phyloP scores from a whole-genome alignment of 2,888 invertebrate species.

The Sthenelais limicola region DNA sequence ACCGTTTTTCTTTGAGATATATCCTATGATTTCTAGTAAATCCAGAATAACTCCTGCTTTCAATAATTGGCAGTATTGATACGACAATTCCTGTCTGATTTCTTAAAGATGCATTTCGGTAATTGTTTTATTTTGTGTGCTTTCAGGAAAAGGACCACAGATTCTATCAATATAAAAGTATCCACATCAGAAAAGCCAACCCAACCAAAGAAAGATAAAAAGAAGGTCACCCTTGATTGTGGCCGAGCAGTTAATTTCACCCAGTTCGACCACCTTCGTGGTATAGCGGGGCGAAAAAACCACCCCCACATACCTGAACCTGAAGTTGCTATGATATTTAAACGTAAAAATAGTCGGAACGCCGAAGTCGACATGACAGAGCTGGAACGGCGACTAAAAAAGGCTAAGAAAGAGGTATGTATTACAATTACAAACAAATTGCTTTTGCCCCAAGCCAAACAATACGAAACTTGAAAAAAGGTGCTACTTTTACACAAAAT shows the following conservation, averaged over 20 bases:
- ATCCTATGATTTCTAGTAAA: too few species aligned
- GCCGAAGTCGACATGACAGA: constrained; percentile 68
- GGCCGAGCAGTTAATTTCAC: constrained; percentile 86
- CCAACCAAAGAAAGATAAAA: constrained; percentile 44
- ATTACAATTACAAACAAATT: not conserved
- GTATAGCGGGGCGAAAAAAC: constrained; percentile 85
- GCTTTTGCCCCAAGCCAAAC: too few species aligned
- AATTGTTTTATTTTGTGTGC: too few species aligned
- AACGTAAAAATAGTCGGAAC: constrained; percentile 62
- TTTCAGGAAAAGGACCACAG: too few species aligned
- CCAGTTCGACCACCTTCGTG: constrained; percentile 89
- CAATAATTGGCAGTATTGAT: too few species aligned
- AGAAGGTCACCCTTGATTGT: constrained; percentile 75
- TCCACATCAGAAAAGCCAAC: constrained; percentile 26
- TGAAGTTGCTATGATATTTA: constrained; percentile 70
- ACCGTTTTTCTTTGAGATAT: too few species aligned
- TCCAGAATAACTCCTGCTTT: too few species aligned
- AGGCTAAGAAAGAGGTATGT: constrained; percentile 65
- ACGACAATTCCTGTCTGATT: too few species aligned
- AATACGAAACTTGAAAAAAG: too few species aligned
- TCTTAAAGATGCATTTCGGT: too few species aligned
- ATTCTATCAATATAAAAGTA: too few species aligned
- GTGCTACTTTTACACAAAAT: too few species aligned
- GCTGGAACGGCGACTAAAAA: constrained; percentile 65
- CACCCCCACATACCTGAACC: constrained; percentile 90